phyloP scores from a whole-genome alignment of 2,113 vertebrate species.

The Ellobius talpinus region DNA sequence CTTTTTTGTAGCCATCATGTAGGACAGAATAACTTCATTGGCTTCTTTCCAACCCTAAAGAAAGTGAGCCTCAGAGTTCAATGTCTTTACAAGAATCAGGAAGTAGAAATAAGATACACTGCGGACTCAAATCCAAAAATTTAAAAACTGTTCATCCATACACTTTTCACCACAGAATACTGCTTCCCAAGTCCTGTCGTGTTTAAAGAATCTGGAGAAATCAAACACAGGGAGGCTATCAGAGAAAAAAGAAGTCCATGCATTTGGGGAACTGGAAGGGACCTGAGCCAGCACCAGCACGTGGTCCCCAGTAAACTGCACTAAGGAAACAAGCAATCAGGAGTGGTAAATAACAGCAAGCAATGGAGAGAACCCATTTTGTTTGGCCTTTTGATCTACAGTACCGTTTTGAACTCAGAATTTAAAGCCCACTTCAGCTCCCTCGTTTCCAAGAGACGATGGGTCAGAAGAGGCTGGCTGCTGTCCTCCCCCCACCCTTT shows the following conservation, averaged over 20 bases:
- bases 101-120: neutral
- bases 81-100: neutral
- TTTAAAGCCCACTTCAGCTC: neutral
- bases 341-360: neutral
- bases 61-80: slow-evolving; percentile 15
- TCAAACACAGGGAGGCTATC: neutral
- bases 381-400: neutral
- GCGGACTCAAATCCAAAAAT: neutral
- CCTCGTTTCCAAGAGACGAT: neutral
- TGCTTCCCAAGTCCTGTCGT: neutral
- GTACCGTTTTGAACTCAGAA: slow-evolving; percentile 5
- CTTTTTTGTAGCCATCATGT: neutral
- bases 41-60: neutral
- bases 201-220: slow-evolving; percentile 54
- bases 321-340: slow-evolving; percentile 63
- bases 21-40: neutral
- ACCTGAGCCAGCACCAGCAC: neutral
- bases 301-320: slow-evolving; percentile 35
- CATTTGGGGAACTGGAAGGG: slow-evolving; percentile 37
- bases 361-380: neutral
- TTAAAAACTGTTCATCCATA: neutral
- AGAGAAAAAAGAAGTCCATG: slow-evolving; percentile 19
- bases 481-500: neutral
- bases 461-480: neutral
- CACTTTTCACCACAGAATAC: neutral